A percentile compares a stretch with the other conserved stretches of the same genome.
phyloP scores from a whole-genome alignment of 2,888 invertebrate species.

The Epinotia ramella region DNA sequence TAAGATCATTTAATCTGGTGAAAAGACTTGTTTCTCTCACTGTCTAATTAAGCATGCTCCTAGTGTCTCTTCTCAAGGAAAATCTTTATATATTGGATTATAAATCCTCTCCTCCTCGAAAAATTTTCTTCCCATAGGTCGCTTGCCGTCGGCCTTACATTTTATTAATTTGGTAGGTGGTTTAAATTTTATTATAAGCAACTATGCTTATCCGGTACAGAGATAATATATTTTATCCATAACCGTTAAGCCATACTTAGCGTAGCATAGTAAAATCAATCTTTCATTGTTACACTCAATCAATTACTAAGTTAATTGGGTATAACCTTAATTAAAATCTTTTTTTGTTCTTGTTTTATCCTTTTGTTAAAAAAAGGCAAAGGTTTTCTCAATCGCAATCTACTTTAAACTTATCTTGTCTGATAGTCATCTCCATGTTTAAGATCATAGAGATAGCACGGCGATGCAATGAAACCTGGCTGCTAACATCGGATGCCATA shows the following conservation, averaged over 20 bases:
- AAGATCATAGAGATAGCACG: neutral
- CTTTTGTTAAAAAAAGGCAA: neutral
- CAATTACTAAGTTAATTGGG: neutral
- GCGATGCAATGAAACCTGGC: conserved; percentile 39
- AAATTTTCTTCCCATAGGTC: too few relatives aligned
- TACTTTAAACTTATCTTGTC: neutral
- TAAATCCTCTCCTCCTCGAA: too few relatives aligned
- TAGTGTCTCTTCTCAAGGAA: too few relatives aligned
- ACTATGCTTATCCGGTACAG: neutral
- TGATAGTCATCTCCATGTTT: neutral
- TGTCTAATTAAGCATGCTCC: too few relatives aligned
- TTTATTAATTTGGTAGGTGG: neutral
- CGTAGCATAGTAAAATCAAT: conserved; percentile 13
- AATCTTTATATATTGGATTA: too few relatives aligned
- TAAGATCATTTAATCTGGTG: too few relatives aligned
- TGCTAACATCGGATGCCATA: conserved; percentile 51
- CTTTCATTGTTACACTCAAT: neutral
- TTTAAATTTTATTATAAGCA: neutral
- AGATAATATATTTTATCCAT: conserved; percentile 8
- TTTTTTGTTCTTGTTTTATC: neutral
- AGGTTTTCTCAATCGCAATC: too few relatives aligned
- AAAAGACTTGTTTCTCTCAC: too few relatives aligned
- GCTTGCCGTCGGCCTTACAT: neutral
- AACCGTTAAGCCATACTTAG: neutral
- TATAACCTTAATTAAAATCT: neutral